Evolutionary conservation across 92 coral and sea anemone genomes (phyloP).

Genomic region (Zoanthus solanderi): DNA sequence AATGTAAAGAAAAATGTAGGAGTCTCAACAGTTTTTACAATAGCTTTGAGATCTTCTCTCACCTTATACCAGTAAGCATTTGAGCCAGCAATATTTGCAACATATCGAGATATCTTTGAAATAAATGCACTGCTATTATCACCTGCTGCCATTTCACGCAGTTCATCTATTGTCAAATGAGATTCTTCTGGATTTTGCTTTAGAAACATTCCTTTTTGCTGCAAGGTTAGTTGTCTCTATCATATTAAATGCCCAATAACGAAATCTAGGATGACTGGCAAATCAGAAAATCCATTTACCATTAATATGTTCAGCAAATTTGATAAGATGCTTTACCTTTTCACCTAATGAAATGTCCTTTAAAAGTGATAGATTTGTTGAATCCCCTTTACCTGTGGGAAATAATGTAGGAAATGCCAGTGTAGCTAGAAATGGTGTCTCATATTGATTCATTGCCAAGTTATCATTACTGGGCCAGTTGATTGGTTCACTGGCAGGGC

Average conservation of each 20-base stretch:
- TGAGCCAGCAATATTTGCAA: no score
- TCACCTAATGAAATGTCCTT: constrained; percentile 51
- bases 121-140: constrained; percentile 59
- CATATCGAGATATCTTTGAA: constrained; percentile 62
- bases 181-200: constrained; percentile 66
- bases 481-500: constrained; percentile 31
- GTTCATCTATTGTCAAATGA: constrained; percentile 70
- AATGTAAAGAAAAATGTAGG: neutral
- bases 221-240: constrained; percentile 68
- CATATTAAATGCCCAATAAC: constrained; percentile 71
- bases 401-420: constrained; percentile 50
- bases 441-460: constrained; percentile 26
- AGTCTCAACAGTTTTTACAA: constrained; percentile 21
- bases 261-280: constrained; percentile 71
- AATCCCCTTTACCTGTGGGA: constrained; percentile 53
- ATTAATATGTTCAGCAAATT: constrained; percentile 57
- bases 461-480: constrained; percentile 53
- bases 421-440: constrained; percentile 37
- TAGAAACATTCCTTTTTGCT: constrained; percentile 68
- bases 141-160: constrained; percentile 70
- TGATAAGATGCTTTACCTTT: constrained; percentile 59
- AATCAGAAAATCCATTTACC: constrained; percentile 65
- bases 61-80: no score
- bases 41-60: constrained; percentile 17
- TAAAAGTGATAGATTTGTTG: constrained; percentile 44